Base-by-base conservation (phyloP, 2,888 invertebrate genomes). In the Caenorhabditis angaria region DNA sequence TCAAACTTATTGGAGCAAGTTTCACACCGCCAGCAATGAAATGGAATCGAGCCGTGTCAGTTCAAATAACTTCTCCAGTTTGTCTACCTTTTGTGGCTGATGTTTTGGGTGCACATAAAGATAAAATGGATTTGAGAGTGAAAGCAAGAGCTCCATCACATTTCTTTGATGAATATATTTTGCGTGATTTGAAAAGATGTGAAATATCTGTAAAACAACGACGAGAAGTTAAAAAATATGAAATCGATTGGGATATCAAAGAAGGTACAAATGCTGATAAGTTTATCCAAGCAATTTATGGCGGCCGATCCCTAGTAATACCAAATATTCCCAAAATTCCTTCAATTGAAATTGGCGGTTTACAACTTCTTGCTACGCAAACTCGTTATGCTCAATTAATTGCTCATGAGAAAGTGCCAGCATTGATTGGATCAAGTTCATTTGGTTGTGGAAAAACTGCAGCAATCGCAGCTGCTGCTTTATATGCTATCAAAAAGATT, bases 361-460 rank as follows among this genome's bases (percentile, higher is more conserved):
- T 41, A 12, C 3, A 3, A 3, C 41, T 41, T 6, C 41, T 41
- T 14, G 41, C 10, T 2, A 41, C 41, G 18, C 41, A 41, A 41
- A 41, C 41, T 14, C 8, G 14, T 3, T 41, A 41, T 18, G 41
- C 41, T 41, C 41, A 14, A 41, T 18, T 41, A 18, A 18, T 41
- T 5, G 5, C 41, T 2, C 10, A 41, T 14, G 14, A 12, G 14
- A 10, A 3, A 10, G 18, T 41, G 14, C 10, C 14, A 18, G 41
- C 41, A 41, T 14, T 41, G 3, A 41, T 41, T 14, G 41, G 41
- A 3, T 41, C 41, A 2, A 50, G 50, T 22, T 24, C 50, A n/a
- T 50, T 50, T 22, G 50, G 50, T 6, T 50, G 50, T 50, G 50
- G 50, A 18, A 50, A 50, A 22, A 50, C 50, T 3, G 24, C 22